These are phyloP conservation scores for Drosophila heteroneura DNA, from an alignment of 2,888 invertebrate genomes.

Conservation along the genomic window DNA sequence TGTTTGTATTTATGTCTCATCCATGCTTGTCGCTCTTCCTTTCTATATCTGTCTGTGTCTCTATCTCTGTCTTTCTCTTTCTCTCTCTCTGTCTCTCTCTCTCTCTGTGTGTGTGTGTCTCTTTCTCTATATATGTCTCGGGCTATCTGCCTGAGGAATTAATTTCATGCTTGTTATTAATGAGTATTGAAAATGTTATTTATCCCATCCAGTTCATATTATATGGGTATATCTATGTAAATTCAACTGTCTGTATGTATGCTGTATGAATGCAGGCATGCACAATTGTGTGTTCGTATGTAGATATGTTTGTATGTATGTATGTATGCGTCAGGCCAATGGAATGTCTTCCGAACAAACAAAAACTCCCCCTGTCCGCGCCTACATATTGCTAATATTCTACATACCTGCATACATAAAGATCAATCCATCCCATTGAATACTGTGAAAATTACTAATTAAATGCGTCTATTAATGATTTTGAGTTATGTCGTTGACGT, in stretches of 20 bases:
- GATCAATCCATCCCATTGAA: constrained; percentile 6
- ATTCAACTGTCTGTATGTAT: constrained; percentile 17
- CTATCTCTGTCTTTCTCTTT: constrained; percentile 14
- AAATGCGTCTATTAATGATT: constrained; percentile 18
- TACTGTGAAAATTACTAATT: constrained; percentile 11
- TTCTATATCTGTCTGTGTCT: constrained; percentile 20
- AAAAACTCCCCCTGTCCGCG: constrained; percentile 1
- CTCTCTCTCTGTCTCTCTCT: constrained; percentile 10
- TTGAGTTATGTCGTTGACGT: constrained; percentile 47
- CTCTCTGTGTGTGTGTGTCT: constrained; percentile 23
- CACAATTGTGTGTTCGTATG: constrained; percentile 21
- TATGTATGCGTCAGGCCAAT: constrained; percentile 33
- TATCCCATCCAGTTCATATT: constrained; percentile 28
- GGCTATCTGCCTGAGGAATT: constrained; percentile 10
- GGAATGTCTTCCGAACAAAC: constrained; percentile 12
- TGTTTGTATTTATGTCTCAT: constrained; percentile 44
- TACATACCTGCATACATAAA: constrained; percentile 17
- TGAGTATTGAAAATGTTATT: constrained; percentile 24
- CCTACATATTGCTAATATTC: constrained; percentile 4
- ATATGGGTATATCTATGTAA: constrained; percentile 30
- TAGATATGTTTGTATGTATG: constrained; percentile 26
- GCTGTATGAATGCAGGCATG: constrained; percentile 33
- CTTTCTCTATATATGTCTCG: constrained; percentile 28
- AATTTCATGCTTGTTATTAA: constrained; percentile 27
- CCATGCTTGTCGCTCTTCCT: constrained; percentile 37